Evolutionary conservation across 2,888 invertebrate species (phyloP).

Genomic region (Congeria kusceri): DNA sequence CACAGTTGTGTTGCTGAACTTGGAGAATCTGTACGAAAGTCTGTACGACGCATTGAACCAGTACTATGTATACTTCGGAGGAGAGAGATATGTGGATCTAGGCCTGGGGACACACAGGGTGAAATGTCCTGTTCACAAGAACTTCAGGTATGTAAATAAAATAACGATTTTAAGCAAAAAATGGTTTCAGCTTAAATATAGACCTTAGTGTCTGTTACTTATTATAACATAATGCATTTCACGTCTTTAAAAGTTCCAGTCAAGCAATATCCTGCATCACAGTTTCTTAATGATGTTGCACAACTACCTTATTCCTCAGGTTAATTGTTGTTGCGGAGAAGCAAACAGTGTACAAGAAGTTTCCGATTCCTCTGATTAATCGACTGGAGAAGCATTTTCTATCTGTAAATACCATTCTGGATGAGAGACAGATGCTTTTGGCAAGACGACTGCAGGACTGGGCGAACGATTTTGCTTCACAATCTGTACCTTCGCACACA

Average conservation of each 20-base stretch:
- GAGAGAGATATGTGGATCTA: conserved; percentile 79
- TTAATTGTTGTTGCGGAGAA: conserved; percentile 83
- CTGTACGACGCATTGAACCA: conserved; percentile 82
- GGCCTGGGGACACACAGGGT: conserved; percentile 83
- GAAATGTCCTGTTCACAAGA: conserved; percentile 79
- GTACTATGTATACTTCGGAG: conserved; percentile 79
- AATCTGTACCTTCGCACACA: too few species aligned
- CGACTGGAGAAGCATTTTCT: conserved; percentile 84
- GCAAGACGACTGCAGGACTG: conserved; percentile 68
- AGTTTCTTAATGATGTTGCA: too few species aligned
- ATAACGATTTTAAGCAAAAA: too few species aligned
- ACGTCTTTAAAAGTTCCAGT: too few species aligned
- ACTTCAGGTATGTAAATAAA: conserved; percentile 79
- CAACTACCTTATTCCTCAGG: conserved; percentile 38
- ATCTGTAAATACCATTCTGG: conserved; percentile 78
- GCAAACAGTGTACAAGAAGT: conserved; percentile 80
- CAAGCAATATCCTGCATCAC: too few species aligned
- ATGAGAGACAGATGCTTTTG: conserved; percentile 65
- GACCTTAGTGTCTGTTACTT: too few species aligned
- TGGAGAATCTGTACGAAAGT: conserved; percentile 4
- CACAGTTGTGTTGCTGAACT: background rate
- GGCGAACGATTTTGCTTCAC: conserved; percentile 61
- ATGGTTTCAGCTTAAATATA: too few species aligned
- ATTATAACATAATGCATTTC: too few species aligned
- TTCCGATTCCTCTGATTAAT: conserved; percentile 84